phyloP scores from a whole-genome alignment of 2,113 vertebrate species.

The Anoplopoma fimbria region DNA sequence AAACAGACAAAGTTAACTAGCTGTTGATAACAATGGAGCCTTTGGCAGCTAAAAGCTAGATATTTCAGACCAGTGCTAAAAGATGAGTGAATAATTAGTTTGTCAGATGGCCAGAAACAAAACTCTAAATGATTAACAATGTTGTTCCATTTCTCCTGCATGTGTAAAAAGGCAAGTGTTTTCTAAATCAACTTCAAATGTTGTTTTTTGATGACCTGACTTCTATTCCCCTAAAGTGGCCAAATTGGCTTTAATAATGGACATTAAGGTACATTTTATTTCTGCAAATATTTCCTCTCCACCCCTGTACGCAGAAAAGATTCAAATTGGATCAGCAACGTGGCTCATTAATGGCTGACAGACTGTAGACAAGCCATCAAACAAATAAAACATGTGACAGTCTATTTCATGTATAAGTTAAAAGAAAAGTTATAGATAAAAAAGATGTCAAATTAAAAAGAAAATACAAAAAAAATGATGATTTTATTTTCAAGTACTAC shows the following conservation, averaged over 20 bases:
- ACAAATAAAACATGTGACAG: not conserved
- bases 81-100: not conserved
- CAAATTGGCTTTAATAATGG: not conserved
- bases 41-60: not conserved
- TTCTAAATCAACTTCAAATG: not conserved
- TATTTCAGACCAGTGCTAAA: not conserved
- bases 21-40: not conserved
- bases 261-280: not conserved
- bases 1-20: not conserved
- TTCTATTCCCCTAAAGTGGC: not conserved
- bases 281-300: not conserved
- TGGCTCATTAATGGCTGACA: conserved; percentile 10
- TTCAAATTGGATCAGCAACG: not conserved
- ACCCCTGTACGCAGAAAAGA: not conserved
- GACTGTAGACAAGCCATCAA: not conserved
- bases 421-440: not conserved
- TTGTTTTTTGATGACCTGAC: not conserved
- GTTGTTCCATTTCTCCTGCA: not conserved
- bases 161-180: not conserved
- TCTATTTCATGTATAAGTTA: not conserved
- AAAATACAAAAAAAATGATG: not conserved
- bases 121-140: not conserved
- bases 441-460: not conserved
- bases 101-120: not conserved
- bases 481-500: not conserved